A percentile compares a stretch with the other conserved stretches of the same genome.
These are phyloP conservation scores for Apostichopus japonicus DNA, from an alignment of 35 echinoderm and acorn worm genomes.

Conservation along the genomic window DNA sequence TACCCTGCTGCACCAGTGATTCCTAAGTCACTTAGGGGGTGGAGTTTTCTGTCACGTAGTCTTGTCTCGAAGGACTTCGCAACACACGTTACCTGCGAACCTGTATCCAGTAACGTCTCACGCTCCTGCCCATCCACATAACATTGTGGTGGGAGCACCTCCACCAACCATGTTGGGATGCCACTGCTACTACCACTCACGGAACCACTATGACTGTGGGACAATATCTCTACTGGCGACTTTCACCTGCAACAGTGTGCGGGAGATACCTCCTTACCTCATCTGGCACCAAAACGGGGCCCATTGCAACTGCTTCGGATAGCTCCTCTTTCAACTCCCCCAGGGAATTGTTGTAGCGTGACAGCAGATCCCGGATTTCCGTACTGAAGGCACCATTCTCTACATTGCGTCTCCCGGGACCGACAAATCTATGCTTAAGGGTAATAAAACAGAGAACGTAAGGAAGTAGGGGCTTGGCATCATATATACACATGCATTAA, in stretches of 20 bases:
- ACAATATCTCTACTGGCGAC: neutral
- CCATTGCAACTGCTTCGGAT: no score
- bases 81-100: conserved; percentile 67
- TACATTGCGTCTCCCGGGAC: neutral
- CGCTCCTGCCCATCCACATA: conserved; percentile 32
- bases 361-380: no score
- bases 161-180: conserved; percentile 43
- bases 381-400: neutral
- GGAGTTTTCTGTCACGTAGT: conserved; percentile 22
- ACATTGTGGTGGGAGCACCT: conserved; percentile 29
- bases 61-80: neutral
- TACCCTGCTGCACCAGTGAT: conserved; percentile 55
- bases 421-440: no score
- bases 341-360: no score
- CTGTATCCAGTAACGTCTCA: conserved; percentile 58
- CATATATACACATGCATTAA: no score
- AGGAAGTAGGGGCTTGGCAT: no score
- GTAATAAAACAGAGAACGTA: no score
- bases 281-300: no score
- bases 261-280: no score
- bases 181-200: neutral
- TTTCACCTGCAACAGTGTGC: no score
- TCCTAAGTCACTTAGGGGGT: conserved; percentile 39
- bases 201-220: neutral
- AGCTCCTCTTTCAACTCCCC: no score